These are phyloP conservation scores for Danio jaintianensis DNA, from an alignment of 2,797 vertebrate genomes.

Conservation along the genomic window DNA sequence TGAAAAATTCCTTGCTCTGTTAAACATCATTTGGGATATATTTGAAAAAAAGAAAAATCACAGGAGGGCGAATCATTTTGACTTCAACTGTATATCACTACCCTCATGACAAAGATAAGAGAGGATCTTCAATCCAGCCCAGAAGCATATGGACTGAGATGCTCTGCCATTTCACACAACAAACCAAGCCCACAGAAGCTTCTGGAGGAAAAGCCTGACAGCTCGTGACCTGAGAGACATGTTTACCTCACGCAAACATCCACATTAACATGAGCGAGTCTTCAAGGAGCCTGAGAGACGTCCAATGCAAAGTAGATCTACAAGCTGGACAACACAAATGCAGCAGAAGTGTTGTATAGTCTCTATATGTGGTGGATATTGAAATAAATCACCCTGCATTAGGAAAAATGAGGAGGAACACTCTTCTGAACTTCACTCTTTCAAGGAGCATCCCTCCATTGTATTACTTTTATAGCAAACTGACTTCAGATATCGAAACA, in stretches of 20 bases:
- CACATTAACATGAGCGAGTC: neutral
- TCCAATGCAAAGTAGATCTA: conserved; percentile 15
- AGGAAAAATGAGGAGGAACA: neutral
- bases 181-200: conserved; percentile 55
- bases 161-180: conserved; percentile 37
- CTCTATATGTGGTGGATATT: neutral
- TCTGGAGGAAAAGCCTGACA: conserved; percentile 49
- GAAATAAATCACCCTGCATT: neutral
- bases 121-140: conserved; percentile 4
- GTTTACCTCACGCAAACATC: conserved; percentile 37
- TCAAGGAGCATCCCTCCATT: neutral
- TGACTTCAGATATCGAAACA: too few relatives aligned
- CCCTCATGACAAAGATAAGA: conserved; percentile 39
- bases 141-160: conserved; percentile 15
- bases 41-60: too few relatives aligned
- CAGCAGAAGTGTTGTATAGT: neutral
- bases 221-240: conserved; percentile 47
- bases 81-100: too few relatives aligned
- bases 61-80: too few relatives aligned
- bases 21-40: too few relatives aligned
- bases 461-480: neutral
- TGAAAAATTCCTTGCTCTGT: too few relatives aligned
- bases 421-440: neutral
- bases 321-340: neutral
- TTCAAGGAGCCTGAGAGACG: neutral